phyloP scores from a whole-genome alignment of 2,797 vertebrate genomes.

The Luscinia megarhynchos region DNA sequence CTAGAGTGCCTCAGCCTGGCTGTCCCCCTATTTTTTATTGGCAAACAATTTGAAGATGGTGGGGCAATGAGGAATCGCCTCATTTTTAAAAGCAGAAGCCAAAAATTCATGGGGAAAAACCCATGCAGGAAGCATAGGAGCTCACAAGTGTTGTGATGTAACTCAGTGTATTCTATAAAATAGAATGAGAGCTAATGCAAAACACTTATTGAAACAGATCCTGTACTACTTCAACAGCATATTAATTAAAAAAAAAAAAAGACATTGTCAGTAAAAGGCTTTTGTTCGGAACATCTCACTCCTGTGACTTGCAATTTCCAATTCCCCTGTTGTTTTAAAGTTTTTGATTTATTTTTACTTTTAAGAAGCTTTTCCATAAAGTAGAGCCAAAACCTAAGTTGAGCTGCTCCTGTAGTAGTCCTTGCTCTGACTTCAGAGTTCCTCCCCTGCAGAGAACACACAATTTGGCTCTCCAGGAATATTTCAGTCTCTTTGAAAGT shows the following conservation, averaged over 20 bases:
- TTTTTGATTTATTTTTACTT: not conserved
- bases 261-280: not conserved
- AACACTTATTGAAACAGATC: not conserved
- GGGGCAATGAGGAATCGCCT: not conserved
- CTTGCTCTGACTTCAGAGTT: not conserved
- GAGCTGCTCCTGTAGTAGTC: not conserved
- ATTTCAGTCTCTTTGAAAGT: not conserved
- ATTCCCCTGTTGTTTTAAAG: not conserved
- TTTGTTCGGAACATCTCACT: not conserved
- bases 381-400: not conserved
- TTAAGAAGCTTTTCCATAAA: not conserved
- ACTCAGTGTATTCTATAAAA: not conserved
- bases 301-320: not conserved
- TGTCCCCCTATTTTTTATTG: not conserved
- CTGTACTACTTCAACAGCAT: not conserved
- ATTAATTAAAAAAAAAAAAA: not conserved
- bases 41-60: not conserved
- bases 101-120: not conserved
- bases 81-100: not conserved
- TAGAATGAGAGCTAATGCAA: not conserved
- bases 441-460: not conserved
- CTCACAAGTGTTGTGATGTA: not conserved
- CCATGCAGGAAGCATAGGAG: not conserved
- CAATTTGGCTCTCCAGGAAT: rapidly evolving
- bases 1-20: not conserved